A percentile compares a stretch with the other conserved stretches of the same genome.
Evolutionary conservation across 2,797 vertebrate species (phyloP).

Genomic region (Pyrocephalus nanus): DNA sequence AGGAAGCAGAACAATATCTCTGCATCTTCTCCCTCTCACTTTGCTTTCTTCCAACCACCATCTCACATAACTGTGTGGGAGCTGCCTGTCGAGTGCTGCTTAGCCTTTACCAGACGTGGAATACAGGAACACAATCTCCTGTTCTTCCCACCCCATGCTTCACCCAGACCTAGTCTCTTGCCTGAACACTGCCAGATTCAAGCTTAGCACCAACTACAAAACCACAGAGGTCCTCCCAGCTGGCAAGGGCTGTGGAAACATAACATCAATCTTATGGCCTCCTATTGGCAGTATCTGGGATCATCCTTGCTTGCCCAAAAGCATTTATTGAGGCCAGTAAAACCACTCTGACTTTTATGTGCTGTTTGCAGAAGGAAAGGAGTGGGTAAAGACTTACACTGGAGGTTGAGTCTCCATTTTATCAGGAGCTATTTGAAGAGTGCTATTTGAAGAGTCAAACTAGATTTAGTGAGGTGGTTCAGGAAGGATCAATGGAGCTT

Average conservation of each 20-base stretch:
- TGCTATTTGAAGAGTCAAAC: constrained; percentile 11
- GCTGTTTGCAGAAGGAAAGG: constrained; percentile 11
- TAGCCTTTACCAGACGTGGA: not conserved
- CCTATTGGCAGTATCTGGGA: not conserved
- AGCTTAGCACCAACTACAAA: not conserved
- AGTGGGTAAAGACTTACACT: not conserved
- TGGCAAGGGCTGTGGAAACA: not conserved
- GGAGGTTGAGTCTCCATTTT: not conserved
- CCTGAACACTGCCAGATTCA: not conserved
- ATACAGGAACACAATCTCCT: not conserved
- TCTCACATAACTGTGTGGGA: not conserved
- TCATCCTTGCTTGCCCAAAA: not conserved
- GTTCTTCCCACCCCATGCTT: fast-evolving
- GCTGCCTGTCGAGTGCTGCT: not conserved
- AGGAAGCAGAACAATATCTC: not conserved
- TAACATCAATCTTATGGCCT: not conserved
- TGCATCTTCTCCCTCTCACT: not conserved
- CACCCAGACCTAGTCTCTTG: not conserved
- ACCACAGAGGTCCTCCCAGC: not conserved
- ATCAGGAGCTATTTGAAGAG: constrained; percentile 16
- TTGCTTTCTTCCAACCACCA: not conserved
- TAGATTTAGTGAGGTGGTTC: constrained; percentile 1
- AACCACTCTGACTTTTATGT: not conserved
- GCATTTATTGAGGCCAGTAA: constrained; percentile 19
- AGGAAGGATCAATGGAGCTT: constrained; percentile 13